Percentiles rank a stretch among this genome's conserved stretches.
phyloP scores from a whole-genome alignment of 2,797 vertebrate species.

The Graptemys geographica region DNA sequence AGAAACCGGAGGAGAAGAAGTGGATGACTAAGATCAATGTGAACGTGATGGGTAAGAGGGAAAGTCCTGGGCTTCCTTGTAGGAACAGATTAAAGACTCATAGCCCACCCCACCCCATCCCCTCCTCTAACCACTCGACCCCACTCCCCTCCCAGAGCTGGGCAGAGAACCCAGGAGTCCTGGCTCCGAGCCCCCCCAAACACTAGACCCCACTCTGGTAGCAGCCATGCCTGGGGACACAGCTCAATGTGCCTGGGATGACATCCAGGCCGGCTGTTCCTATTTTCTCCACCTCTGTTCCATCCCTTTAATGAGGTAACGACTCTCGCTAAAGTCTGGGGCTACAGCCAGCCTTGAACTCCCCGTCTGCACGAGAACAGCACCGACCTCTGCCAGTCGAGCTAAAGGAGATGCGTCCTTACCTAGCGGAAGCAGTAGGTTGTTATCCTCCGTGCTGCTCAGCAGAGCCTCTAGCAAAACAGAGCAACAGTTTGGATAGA shows the following conservation, averaged over 20 bases:
- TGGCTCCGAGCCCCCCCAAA: not conserved
- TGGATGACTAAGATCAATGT: not conserved
- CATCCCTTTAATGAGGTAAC: too few species aligned
- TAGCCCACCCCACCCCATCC: not conserved
- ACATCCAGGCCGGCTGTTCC: too few species aligned
- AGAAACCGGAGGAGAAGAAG: conserved; percentile 66
- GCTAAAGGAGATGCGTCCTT: too few species aligned
- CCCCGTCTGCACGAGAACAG: fast-evolving
- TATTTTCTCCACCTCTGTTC: too few species aligned
- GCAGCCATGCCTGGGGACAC: too few species aligned
- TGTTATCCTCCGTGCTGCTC: not conserved
- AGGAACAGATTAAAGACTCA: not conserved
- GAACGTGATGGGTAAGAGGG: not conserved
- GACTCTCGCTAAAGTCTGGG: too few species aligned
- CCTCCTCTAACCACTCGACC: not conserved
- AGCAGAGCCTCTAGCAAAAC: not conserved
- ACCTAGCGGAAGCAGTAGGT: not conserved
- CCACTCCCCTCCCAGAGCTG: not conserved
- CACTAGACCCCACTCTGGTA: too few species aligned
- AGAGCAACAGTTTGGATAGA: not conserved
- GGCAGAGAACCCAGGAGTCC: not conserved
- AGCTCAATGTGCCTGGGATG: too few species aligned
- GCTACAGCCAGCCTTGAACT: too few species aligned
- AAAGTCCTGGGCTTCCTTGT: not conserved
- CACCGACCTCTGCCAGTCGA: too few species aligned